Evolutionary conservation across 2,113 vertebrate species (phyloP).

Genomic region (Passer montanus): DNA sequence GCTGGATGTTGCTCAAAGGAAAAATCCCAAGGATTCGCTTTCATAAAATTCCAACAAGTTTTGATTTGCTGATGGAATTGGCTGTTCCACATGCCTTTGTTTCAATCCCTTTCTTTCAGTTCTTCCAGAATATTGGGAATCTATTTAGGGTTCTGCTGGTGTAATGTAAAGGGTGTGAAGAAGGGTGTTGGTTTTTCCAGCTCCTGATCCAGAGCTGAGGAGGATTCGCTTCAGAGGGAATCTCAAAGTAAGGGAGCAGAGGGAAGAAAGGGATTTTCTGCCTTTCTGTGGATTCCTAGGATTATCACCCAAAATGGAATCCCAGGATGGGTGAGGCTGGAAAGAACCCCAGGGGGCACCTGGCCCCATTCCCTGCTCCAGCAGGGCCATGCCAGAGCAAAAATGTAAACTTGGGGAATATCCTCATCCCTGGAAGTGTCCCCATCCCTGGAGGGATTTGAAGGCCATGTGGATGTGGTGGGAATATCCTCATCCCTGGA

Average conservation of each 20-base stretch:
- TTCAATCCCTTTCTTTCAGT: not conserved
- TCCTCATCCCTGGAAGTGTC: not conserved
- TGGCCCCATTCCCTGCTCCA: not conserved
- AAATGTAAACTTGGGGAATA: fast-evolving
- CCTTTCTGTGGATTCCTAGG: not conserved
- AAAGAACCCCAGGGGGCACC: not conserved
- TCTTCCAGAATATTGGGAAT: not conserved
- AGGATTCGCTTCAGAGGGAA: not conserved
- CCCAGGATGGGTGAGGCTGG: not conserved
- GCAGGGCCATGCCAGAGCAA: not conserved
- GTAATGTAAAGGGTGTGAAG: too few species aligned
- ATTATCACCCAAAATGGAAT: not conserved
- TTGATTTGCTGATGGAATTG: fast-evolving
- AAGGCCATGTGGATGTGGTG: not conserved
- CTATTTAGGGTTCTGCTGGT: not conserved
- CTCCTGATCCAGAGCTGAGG: not conserved
- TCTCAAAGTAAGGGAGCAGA: not conserved
- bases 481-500: too few species aligned
- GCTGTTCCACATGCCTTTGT: not conserved
- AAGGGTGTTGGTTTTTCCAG: not conserved
- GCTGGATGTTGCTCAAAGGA: not conserved
- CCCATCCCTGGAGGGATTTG: not conserved
- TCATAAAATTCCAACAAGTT: not conserved
- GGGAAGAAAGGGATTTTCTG: not conserved
- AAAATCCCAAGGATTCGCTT: not conserved